These are phyloP conservation scores for Myotis lucifugus DNA, from an alignment of 2,113 vertebrate genomes.

Conservation along the genomic window DNA sequence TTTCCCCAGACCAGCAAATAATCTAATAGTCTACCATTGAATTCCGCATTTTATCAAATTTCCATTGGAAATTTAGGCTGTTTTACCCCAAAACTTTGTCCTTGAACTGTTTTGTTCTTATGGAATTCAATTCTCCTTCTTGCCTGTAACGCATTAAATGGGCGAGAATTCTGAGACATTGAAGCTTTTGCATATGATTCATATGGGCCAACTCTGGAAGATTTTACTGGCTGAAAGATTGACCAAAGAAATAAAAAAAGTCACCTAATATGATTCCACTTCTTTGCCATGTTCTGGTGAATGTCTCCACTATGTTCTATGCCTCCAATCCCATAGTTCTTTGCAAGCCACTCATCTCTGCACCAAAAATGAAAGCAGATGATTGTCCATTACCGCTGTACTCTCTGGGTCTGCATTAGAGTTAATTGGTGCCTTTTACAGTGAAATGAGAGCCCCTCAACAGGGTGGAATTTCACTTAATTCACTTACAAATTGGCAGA, in stretches of 20 bases:
- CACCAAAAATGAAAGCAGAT: background rate
- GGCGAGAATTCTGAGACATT: background rate
- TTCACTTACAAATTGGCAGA: slow-evolving; percentile 60
- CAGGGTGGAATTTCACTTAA: slow-evolving; percentile 28
- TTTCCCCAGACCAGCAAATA: slow-evolving; percentile 4
- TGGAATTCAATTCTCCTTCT: background rate
- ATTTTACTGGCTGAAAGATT: background rate
- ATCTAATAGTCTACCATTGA: background rate
- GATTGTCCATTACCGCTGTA: background rate
- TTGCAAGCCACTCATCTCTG: background rate
- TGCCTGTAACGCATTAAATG: background rate
- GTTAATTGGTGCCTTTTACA: slow-evolving; percentile 33
- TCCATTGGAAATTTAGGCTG: background rate
- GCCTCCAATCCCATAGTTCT: background rate
- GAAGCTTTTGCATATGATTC: background rate
- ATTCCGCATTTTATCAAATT: background rate
- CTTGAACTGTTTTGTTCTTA: background rate
- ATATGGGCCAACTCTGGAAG: background rate
- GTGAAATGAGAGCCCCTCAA: slow-evolving; percentile 44
- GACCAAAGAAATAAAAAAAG: background rate
- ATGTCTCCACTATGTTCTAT: background rate
- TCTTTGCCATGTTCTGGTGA: background rate
- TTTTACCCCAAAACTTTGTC: slow-evolving; percentile 22
- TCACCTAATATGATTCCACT: background rate
- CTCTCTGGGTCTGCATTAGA: background rate